Conservation (phyloP, 2,888 invertebrate genomes). For the Ennomos fuscantarius region DNA sequence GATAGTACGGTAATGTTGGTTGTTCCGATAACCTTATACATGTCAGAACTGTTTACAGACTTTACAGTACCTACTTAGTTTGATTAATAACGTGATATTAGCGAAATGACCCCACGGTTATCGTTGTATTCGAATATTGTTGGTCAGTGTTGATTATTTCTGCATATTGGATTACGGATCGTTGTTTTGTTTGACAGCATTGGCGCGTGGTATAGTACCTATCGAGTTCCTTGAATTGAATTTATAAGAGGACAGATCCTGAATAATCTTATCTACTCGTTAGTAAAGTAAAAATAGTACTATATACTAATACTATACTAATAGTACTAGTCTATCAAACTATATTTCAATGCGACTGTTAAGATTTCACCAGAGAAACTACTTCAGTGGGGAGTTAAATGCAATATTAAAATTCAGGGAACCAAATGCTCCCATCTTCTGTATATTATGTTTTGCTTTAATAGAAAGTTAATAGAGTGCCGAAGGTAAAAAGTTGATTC, state of each 20-base stretch:
- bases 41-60: constrained; percentile 65
- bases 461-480: not conserved
- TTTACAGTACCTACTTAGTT: constrained; percentile 69
- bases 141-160: constrained; percentile 40
- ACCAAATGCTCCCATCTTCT: no score
- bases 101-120: constrained; percentile 61
- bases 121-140: constrained; percentile 51
- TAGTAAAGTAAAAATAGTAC: no score
- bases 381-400: no score
- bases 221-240: no score
- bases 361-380: no score
- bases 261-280: no score
- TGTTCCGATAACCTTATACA: constrained; percentile 57
- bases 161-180: constrained; percentile 25
- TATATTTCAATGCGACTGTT: no score
- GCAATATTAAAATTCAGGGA: not conserved
- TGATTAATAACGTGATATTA: constrained; percentile 71
- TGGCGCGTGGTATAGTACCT: not conserved
- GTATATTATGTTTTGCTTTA: not conserved
- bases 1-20: constrained; percentile 8
- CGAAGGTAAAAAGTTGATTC: not conserved
- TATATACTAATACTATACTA: no score
- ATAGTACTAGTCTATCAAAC: no score
- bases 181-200: constrained; percentile 41
- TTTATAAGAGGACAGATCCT: no score